phyloP scores from a whole-genome alignment of 2,113 vertebrate species.

The Cavia aperea region DNA sequence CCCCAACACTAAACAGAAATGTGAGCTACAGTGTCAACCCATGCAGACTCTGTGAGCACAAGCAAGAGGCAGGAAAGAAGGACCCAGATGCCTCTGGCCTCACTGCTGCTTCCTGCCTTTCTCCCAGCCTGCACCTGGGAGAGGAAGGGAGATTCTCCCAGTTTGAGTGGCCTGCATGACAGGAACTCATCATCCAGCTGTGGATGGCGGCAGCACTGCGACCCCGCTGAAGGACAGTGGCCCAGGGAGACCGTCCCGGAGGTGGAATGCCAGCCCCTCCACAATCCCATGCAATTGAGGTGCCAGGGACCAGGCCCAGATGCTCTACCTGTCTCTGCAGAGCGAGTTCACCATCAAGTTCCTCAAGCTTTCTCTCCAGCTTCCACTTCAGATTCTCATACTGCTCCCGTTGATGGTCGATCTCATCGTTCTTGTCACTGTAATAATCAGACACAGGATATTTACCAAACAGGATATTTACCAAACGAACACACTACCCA shows the following conservation, averaged over 20 bases:
- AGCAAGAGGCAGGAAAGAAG: background rate
- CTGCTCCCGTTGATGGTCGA: conserved; percentile 72
- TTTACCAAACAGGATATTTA: fast-evolving
- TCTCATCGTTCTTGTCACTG: conserved; percentile 72
- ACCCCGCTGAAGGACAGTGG: background rate
- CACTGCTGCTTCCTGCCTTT: background rate
- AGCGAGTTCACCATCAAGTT: conserved; percentile 73
- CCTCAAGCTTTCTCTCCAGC: conserved; percentile 74
- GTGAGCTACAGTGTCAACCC: background rate
- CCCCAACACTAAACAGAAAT: background rate
- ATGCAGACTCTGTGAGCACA: background rate
- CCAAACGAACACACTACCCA: fast-evolving
- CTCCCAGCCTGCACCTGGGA: background rate
- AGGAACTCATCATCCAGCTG: background rate
- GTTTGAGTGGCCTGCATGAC: background rate
- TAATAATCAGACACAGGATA: background rate
- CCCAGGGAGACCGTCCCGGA: background rate
- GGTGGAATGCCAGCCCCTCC: background rate
- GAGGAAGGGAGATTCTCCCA: background rate
- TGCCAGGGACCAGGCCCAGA: fast-evolving
- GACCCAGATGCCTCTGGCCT: too few relatives aligned
- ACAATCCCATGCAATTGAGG: background rate
- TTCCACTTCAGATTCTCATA: conserved; percentile 72
- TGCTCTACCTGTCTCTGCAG: conserved; percentile 80
- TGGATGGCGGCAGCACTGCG: background rate